Conservation (phyloP, 2,797 vertebrate genomes). For the Enteromius unitaeniatus region DNA sequence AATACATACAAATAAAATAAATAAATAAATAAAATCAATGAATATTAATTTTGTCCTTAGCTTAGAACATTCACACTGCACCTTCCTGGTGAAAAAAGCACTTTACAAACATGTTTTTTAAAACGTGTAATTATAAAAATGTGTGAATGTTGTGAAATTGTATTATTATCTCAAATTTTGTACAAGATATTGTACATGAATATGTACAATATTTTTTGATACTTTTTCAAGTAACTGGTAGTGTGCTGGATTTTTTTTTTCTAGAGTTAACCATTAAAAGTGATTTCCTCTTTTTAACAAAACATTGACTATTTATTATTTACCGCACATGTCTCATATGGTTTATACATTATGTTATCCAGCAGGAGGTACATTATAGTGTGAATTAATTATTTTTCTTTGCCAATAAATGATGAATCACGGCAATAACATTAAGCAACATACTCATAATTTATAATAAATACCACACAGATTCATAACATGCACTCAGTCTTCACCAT, state of each 20-base stretch:
- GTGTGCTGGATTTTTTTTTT: background rate
- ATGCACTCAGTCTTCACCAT: background rate
- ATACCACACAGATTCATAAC: background rate
- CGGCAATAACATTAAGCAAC: background rate
- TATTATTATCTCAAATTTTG: background rate
- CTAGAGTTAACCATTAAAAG: background rate
- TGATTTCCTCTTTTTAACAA: background rate
- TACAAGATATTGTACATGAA: background rate
- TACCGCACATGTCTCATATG: background rate
- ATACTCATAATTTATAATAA: background rate
- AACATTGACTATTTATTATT: background rate
- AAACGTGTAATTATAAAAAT: background rate
- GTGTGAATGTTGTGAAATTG: background rate
- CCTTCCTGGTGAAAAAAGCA: slow-evolving; percentile 5
- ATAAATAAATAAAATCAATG: background rate
- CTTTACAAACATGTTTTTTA: background rate
- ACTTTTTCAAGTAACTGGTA: background rate
- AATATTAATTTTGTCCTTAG: background rate
- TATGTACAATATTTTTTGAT: background rate
- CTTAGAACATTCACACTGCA: slow-evolving; percentile 12
- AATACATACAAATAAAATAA: background rate
- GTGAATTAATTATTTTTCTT: background rate
- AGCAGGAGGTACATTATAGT: background rate
- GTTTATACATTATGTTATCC: background rate
- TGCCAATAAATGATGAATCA: background rate